phyloP scores from a whole-genome alignment of 1,140 invertebrate species.

The Vollenhovia emeryi region DNA sequence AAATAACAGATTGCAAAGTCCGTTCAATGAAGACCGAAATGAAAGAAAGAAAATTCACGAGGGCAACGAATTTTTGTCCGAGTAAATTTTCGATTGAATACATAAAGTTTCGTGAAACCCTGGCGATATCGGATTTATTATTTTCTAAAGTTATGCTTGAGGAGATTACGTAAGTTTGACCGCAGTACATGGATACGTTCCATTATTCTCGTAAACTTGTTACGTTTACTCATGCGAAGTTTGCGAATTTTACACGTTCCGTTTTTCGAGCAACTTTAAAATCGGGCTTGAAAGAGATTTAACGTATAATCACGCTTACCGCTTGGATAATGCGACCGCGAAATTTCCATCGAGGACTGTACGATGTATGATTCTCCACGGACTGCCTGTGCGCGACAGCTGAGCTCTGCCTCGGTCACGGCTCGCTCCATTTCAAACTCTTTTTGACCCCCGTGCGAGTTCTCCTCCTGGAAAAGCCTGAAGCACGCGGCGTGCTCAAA shows the following conservation, averaged over 20 bases:
- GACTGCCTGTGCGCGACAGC: constrained; percentile 73
- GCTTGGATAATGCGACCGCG: constrained; percentile 24
- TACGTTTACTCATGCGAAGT: background rate
- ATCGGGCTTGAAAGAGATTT: background rate
- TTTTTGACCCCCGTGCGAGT: constrained; percentile 55
- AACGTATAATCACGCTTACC: constrained; percentile 9
- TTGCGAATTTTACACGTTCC: background rate
- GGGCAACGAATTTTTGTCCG: background rate
- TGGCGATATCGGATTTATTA: constrained; percentile 28
- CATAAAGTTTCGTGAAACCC: background rate
- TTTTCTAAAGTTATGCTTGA: background rate
- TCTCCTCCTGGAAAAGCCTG: constrained; percentile 51
- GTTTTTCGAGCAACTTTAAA: background rate
- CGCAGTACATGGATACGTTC: background rate
- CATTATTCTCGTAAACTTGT: background rate
- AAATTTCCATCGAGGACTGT: constrained; percentile 72
- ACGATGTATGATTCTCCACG: constrained; percentile 66
- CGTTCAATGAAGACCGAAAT: background rate
- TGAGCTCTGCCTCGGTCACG: constrained; percentile 70
- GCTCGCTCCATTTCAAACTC: constrained; percentile 71
- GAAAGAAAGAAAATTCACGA: background rate
- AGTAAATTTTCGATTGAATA: constrained; percentile 6
- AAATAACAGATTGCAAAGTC: background rate
- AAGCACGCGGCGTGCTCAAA: constrained; percentile 53
- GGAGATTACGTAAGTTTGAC: constrained; percentile 24